Evolutionary conservation across 2,797 vertebrate genomes (phyloP).

Genomic region (Microhierax caerulescens): DNA sequence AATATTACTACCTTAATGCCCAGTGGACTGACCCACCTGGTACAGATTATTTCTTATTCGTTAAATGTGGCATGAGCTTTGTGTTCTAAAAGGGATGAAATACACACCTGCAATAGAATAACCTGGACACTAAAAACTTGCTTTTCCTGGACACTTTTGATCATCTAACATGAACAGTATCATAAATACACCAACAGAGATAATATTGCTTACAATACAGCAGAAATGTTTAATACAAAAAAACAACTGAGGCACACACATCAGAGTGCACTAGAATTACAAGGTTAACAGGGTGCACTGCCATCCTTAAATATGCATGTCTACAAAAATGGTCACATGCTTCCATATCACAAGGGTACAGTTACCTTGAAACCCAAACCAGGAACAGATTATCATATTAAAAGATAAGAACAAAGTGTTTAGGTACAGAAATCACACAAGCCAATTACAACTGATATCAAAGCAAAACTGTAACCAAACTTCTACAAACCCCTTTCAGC

Average conservation of each 20-base stretch:
- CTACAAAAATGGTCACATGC: slow-evolving; percentile 12
- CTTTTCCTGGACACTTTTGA: not conserved
- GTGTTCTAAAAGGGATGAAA: not conserved
- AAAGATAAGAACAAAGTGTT: not conserved
- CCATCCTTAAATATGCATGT: not conserved
- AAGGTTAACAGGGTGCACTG: not conserved
- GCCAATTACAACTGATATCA: not conserved
- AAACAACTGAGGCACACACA: fast-evolving
- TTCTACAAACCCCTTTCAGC: not conserved
- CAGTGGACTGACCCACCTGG: not conserved
- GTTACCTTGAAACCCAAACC: slow-evolving; percentile 43
- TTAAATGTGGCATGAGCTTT: not conserved
- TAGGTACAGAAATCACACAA: not conserved
- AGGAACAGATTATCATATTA: slow-evolving; percentile 12
- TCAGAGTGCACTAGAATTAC: not conserved
- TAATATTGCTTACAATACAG: not conserved
- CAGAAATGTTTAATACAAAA: not conserved
- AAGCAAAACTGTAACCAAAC: not conserved
- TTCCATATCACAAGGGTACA: slow-evolving; percentile 24
- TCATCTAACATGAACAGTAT: not conserved
- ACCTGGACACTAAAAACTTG: not conserved
- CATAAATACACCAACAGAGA: not conserved
- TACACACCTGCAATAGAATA: not conserved
- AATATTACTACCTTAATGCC: not conserved
- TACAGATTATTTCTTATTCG: not conserved